Evolutionary conservation across 1,140 invertebrate species (phyloP), one percentile per base, ranked within the genome.

Genomic region (Lucilia sericata): DNA sequence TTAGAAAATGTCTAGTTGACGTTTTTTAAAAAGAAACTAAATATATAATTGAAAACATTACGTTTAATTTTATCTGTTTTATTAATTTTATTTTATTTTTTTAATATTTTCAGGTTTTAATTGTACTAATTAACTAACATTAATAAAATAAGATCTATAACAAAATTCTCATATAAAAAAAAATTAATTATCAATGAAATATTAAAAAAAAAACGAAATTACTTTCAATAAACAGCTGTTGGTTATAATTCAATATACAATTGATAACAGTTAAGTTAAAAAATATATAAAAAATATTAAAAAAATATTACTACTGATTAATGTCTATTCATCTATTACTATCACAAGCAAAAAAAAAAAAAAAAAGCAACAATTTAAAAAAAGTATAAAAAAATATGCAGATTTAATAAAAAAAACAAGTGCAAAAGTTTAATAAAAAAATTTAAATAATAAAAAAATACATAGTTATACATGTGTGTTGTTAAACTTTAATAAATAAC

Each of bases 391-490:
- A 70, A 70, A 70, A 10, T 10, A 21, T 70, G 21, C 19, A 70
- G 12, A 70, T 70, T 19, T 21, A 12, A 21, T 70, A 21, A 70
- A 70, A 70, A 70, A 70, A 70, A 25, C 65, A 70, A 70, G 65
- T 70, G 65, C 65, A 21, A 25, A 70, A 70, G 19, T 70, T 70
- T 70, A 70, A 19, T 21, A 70, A 70, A 70, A 70, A 21, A 21
- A 30, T 30, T 30, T 30, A 2, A 30, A 70, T 70, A 70, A 70
- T 19, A 70, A 70, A 21, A 70, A 70, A 21, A 70, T 17, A 21
- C 42, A 42, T 42, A 42, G 5, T 8, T 10, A 42, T 42, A 42
- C 42, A 42, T 42, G 42, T 42, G 42, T 42, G 42, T 42, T 42
- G 42, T 42, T 42, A 42, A 42, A 42, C 42, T 21, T 21, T 19